A percentile compares a stretch with the other conserved stretches of the same genome.
Conservation (phyloP, 2,113 vertebrate genomes). For the Odocoileus virginianus region DNA sequence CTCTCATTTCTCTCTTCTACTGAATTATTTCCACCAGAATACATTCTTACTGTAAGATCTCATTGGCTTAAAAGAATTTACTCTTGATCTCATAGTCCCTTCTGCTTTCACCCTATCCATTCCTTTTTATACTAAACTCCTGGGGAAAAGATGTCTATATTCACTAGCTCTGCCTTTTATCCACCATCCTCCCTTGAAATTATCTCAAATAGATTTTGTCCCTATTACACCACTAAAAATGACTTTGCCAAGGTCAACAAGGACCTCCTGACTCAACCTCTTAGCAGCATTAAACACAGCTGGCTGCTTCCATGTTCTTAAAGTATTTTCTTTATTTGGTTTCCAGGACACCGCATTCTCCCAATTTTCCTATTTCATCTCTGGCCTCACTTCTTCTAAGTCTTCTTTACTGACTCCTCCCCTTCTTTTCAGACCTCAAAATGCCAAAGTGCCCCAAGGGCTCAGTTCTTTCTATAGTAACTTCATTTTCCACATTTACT, state of each 20-base stretch:
- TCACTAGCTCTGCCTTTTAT: constrained; percentile 31
- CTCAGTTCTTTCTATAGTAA: not conserved
- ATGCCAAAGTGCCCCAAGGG: not conserved
- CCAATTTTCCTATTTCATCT: constrained; percentile 22
- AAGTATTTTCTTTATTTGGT: constrained; percentile 33
- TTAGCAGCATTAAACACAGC: not conserved
- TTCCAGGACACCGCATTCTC: constrained; percentile 13
- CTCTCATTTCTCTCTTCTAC: not conserved
- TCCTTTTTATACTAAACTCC: not conserved
- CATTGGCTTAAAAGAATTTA: not conserved
- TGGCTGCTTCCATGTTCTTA: constrained; percentile 10
- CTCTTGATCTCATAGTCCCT: not conserved
- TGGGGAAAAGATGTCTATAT: not conserved
- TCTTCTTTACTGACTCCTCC: not conserved
- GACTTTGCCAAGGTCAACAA: not conserved
- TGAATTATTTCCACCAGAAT: not conserved
- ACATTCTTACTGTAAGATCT: not conserved
- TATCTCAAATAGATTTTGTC: constrained; percentile 30
- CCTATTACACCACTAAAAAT: not conserved
- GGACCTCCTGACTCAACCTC: not conserved
- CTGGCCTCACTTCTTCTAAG: not conserved
- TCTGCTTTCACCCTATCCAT: not conserved
- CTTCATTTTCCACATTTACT: not conserved
- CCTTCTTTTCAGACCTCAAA: not conserved
- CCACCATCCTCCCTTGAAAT: not conserved